These are phyloP conservation scores for Mesocricetus auratus DNA, from an alignment of 2,113 vertebrate genomes.

Conservation along the genomic window DNA sequence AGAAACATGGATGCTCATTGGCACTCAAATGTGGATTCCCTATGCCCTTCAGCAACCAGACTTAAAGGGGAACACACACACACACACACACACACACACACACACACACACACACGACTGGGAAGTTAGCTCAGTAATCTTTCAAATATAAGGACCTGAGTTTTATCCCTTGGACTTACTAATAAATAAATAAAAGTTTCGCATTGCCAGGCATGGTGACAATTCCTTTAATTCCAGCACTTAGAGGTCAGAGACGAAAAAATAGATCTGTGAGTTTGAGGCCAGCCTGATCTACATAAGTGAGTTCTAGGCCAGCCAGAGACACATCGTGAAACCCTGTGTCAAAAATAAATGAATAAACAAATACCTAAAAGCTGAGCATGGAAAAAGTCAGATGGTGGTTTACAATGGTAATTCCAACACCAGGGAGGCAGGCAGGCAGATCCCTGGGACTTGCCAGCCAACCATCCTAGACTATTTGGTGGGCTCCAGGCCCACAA, in stretches of 20 bases:
- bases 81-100: no score
- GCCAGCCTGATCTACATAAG: background rate
- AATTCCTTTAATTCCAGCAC: background rate
- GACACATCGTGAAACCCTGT: background rate
- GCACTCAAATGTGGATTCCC: background rate
- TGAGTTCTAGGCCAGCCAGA: background rate
- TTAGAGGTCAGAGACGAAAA: background rate
- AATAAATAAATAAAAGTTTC: background rate
- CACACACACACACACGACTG: background rate
- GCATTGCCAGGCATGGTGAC: background rate
- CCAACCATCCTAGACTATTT: background rate
- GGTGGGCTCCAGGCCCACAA: background rate
- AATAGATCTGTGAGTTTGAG: background rate
- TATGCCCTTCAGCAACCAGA: background rate
- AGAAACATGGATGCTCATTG: background rate
- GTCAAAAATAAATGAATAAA: background rate
- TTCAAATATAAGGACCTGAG: background rate
- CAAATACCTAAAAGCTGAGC: background rate
- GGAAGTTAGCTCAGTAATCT: background rate
- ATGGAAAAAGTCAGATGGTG: background rate
- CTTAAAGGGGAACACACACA: background rate
- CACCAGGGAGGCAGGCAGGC: background rate
- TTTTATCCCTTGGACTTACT: background rate
- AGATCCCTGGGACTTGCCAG: background rate
- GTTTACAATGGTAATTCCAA: background rate